phyloP scores from a whole-genome alignment of 2,113 vertebrate genomes.

The Poeciliopsis prolifica region DNA sequence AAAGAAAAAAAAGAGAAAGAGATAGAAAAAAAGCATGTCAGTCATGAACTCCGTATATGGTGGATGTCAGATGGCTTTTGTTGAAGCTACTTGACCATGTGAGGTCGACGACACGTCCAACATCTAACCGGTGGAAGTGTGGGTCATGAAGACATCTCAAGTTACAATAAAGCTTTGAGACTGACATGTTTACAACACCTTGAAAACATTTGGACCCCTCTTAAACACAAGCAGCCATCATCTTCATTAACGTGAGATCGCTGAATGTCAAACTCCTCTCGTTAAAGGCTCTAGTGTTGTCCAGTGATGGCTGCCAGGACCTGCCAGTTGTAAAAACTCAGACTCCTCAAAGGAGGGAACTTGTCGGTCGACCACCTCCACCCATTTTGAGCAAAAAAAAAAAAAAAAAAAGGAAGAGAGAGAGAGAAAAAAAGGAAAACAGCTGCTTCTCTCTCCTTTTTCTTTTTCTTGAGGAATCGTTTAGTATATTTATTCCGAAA shows the following conservation, averaged over 20 bases:
- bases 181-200: constrained; percentile 54
- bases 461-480: constrained; percentile 56
- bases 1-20: background rate
- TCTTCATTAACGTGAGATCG: constrained; percentile 4
- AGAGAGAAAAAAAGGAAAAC: constrained; percentile 19
- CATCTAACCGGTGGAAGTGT: background rate
- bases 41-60: constrained; percentile 4
- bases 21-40: background rate
- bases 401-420: background rate
- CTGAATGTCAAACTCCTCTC: constrained; percentile 12
- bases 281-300: background rate
- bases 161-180: constrained; percentile 29
- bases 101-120: background rate
- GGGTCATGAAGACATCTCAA: constrained; percentile 14
- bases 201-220: background rate
- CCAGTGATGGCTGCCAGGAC: constrained; percentile 8
- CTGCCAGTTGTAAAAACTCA: constrained; percentile 18
- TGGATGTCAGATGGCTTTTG: constrained; percentile 23
- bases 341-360: constrained; percentile 27
- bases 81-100: background rate
- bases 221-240: background rate
- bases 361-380: constrained; percentile 6
- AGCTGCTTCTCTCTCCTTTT: constrained; percentile 37
- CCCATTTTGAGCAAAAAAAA: constrained; percentile 8
- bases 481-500: constrained; percentile 96